Evolutionary conservation across 2,113 vertebrate species (phyloP).

Genomic region (Ciconia maguari): DNA sequence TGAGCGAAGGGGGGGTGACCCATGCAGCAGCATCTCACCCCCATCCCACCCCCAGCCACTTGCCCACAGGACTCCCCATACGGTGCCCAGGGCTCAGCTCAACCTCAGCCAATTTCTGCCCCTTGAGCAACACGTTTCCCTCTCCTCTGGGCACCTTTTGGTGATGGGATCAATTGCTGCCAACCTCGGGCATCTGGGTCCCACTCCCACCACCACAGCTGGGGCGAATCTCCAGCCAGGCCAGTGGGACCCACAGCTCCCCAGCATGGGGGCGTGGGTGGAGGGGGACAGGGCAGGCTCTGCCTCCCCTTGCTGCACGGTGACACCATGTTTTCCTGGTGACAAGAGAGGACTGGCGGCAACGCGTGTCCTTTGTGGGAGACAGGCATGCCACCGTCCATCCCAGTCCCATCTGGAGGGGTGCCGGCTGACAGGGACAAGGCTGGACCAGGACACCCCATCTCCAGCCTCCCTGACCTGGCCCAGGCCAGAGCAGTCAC

Average conservation of each 20-base stretch:
- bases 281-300: background rate
- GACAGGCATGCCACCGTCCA: background rate
- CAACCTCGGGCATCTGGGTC: background rate
- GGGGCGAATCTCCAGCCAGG: background rate
- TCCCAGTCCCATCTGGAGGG: background rate
- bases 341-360: background rate
- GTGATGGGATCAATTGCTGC: background rate
- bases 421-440: background rate
- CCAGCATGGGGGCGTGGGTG: rapidly evolving
- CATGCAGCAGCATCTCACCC: background rate
- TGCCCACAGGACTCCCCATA: rapidly evolving
- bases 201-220: background rate
- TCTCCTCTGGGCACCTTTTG: background rate
- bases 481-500: background rate
- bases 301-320: background rate
- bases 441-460: background rate
- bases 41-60: rapidly evolving
- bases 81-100: background rate
- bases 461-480: background rate
- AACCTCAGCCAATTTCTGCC: background rate
- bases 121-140: background rate
- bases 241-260: background rate
- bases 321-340: background rate
- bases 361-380: background rate
- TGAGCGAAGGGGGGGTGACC: rapidly evolving